phyloP scores from a whole-genome alignment of 1,140 invertebrate species.

The Melipona quadrifasciata region DNA sequence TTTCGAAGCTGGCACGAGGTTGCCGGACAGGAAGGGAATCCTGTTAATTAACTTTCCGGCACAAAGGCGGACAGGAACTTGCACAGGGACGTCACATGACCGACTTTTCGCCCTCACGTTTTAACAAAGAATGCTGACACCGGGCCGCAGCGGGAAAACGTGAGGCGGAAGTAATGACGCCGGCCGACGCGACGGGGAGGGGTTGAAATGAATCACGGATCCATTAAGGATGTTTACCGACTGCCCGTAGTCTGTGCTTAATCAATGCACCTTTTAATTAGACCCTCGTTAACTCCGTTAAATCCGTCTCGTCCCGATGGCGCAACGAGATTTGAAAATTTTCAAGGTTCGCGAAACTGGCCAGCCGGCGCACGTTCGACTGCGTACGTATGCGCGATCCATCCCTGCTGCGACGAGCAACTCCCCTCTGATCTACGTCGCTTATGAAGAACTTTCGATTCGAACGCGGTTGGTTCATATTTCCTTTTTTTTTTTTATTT shows the following conservation, averaged over 20 bases:
- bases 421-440: background rate
- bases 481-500: too few species aligned
- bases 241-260: background rate
- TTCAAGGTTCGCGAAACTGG: background rate
- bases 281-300: conserved; percentile 26
- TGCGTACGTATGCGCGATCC: background rate
- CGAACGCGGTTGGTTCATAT: background rate
- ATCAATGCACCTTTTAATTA: conserved; percentile 52
- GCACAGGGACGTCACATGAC: background rate
- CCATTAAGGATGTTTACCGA: conserved; percentile 45
- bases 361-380: background rate
- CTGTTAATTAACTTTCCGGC: conserved; percentile 26
- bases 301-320: background rate
- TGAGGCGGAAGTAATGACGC: conserved; percentile 7
- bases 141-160: background rate
- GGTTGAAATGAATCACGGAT: conserved; percentile 37
- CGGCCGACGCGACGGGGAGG: too few species aligned
- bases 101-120: conserved; percentile 7
- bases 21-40: background rate
- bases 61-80: background rate
- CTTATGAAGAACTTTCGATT: background rate
- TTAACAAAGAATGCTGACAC: conserved; percentile 35
- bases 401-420: background rate
- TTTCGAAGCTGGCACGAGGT: background rate
- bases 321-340: background rate